Percentiles rank a stretch among this genome's conserved stretches.
phyloP scores from a whole-genome alignment of 2,113 vertebrate genomes.

The Gasterosteus aculeatus region DNA sequence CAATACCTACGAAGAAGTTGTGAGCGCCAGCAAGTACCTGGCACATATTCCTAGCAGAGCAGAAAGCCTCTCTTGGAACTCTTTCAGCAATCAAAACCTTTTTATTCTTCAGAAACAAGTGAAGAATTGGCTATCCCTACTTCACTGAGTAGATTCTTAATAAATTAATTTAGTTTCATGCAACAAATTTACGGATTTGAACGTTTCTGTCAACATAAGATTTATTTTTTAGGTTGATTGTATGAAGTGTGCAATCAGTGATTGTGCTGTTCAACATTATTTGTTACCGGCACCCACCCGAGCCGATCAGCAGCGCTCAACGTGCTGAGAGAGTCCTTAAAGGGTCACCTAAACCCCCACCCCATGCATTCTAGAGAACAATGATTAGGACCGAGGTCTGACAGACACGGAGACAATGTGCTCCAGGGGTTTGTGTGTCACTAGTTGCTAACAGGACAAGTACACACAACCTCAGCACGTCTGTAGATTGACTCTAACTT shows the following conservation, averaged over 20 bases:
- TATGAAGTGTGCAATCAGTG: neutral
- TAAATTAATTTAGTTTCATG: neutral
- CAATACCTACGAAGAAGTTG: too few relatives aligned
- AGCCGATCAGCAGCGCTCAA: neutral
- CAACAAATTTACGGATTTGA: neutral
- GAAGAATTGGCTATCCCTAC: too few relatives aligned
- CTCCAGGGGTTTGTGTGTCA: neutral
- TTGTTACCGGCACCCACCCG: neutral
- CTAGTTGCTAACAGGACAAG: neutral
- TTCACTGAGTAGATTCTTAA: too few relatives aligned
- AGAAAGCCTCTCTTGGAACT: too few relatives aligned
- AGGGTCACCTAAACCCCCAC: too few relatives aligned
- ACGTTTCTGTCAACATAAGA: neutral
- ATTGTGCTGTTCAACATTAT: neutral
- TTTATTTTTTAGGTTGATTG: neutral
- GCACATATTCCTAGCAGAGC: too few relatives aligned
- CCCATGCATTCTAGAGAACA: too few relatives aligned
- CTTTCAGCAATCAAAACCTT: too few relatives aligned
- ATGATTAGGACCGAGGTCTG: neutral
- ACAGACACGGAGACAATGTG: neutral
- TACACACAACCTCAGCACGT: neutral
- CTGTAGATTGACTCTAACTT: neutral
- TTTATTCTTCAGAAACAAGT: too few relatives aligned
- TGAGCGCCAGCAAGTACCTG: too few relatives aligned
- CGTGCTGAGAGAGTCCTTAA: neutral